Evolutionary conservation across 1,140 invertebrate species (phyloP).

Genomic region (Harpegnathos saltator): DNA sequence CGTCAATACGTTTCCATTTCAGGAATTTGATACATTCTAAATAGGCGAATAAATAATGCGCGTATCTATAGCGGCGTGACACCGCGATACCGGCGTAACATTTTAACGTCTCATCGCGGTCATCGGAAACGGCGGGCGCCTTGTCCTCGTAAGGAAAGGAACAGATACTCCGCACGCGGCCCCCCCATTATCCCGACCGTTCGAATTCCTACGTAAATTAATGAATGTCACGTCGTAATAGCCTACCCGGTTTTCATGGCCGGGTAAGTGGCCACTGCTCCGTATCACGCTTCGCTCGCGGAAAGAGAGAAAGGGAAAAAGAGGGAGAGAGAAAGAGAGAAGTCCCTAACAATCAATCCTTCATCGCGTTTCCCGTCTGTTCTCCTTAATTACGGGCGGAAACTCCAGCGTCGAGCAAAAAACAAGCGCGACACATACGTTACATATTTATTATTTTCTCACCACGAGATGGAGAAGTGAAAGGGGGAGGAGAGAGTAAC

Average conservation of each 20-base stretch:
- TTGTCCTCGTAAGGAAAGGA: conserved; percentile 11
- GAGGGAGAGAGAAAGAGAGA: background rate
- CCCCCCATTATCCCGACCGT: conserved; percentile 48
- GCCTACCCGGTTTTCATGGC: conserved; percentile 26
- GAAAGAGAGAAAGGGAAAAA: background rate
- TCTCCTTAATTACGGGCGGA: conserved; percentile 58
- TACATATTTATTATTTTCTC: background rate
- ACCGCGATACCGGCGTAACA: background rate
- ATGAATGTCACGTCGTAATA: conserved; percentile 54
- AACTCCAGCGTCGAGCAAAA: conserved; percentile 26
- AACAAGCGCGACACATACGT: background rate
- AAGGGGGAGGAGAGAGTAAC: no score
- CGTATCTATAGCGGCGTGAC: background rate
- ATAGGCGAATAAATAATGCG: background rate
- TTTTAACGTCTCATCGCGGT: background rate
- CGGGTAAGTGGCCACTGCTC: conserved; percentile 9
- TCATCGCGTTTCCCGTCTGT: conserved; percentile 41
- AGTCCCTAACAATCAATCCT: conserved; percentile 53
- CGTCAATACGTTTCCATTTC: background rate
- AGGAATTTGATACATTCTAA: background rate
- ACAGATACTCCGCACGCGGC: conserved; percentile 23
- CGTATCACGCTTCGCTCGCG: conserved; percentile 33
- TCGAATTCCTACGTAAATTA: conserved; percentile 59
- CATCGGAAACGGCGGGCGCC: conserved; percentile 40
- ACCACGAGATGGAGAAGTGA: no score